Percentiles rank a stretch among this genome's conserved stretches.
Evolutionary conservation across 1,140 invertebrate species (phyloP).

Genomic region (Sinonovacula constricta): DNA sequence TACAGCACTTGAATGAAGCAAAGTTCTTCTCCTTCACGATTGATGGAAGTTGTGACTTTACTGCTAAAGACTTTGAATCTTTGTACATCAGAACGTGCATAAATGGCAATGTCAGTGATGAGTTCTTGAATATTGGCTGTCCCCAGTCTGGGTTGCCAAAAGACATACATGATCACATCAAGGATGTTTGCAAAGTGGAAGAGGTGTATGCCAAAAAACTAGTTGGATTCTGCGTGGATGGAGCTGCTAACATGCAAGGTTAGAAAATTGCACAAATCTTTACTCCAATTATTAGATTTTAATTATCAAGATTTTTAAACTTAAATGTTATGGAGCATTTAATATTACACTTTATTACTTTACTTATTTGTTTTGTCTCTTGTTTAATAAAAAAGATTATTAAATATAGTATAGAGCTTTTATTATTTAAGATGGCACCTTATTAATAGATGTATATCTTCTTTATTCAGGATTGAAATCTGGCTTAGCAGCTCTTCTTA

Average conservation of each 20-base stretch:
- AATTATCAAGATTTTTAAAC: no score
- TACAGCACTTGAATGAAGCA: not conserved
- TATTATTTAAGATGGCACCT: not conserved
- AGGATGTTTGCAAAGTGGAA: not conserved
- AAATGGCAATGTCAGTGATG: slow-evolving; percentile 7
- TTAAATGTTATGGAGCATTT: not conserved
- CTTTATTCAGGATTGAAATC: slow-evolving; percentile 24
- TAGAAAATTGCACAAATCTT: not conserved
- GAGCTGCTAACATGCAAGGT: slow-evolving; percentile 59
- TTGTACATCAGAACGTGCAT: slow-evolving; percentile 19
- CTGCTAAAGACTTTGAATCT: slow-evolving; percentile 9
- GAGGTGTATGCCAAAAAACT: slow-evolving; percentile 13
- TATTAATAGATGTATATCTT: not conserved
- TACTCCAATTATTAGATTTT: not conserved
- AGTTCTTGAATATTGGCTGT: slow-evolving; percentile 8
- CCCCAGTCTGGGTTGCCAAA: not conserved
- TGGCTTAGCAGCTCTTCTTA: slow-evolving; percentile 28
- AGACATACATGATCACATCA: slow-evolving; percentile 13
- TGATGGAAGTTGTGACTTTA: slow-evolving; percentile 10
- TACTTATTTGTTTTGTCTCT: not conserved
- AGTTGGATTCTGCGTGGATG: slow-evolving; percentile 43
- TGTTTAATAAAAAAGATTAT: not conserved
- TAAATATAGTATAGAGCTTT: not conserved
- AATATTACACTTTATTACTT: not conserved
- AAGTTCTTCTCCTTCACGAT: not conserved